Base-by-base conservation (phyloP, 2,888 invertebrate species). In the Proisotoma minuta region DNA sequence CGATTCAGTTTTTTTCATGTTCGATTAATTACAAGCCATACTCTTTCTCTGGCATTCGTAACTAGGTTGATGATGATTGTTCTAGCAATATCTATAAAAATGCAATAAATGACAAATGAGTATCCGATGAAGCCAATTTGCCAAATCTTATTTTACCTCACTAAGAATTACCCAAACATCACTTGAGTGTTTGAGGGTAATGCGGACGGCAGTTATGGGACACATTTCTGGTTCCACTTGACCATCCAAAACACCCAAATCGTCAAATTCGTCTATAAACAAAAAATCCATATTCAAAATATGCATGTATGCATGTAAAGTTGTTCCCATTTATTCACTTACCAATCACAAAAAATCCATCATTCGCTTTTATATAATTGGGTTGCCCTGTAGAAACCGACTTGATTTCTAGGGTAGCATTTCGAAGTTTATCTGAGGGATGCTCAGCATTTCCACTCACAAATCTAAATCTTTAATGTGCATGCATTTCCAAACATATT, bases 381-480 rank as follows among this genome's bases (percentile, higher is more conserved):
- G 34, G 56, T 51, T 61, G 61, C 47, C 54, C 56, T n/a, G 56
- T 61, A 27, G 70, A 61, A 5, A 71, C 72, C 1, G 88, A 85
- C 57, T 87, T 77, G 4, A 91, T 83, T 79, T 95, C 93, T 4
- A 96, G 84, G 0, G 88, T 87, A 0, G 94, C 90, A 73, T 93
- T 88, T 76, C 87, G 87, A 76, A 96, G 88, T 74, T 86, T 87
- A 79, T 96, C 95, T 1, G 87, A 87, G 0, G 88, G 87, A 79
- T 95, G 94, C 74, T 93, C 91, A 0, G 86, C 84, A 78, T 94
- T 95, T 26, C 94, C 94, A 77, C 92, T 94, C 64, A 89, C 84
- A 77, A 93, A 88, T 64, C 85, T 81, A 79, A 84, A 92, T 73
- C 89, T 90, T 56, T 40, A 18, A 56, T 28, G 15, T n/a, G 18